These are phyloP conservation scores for Lydus trimaculatus DNA, from an alignment of 2,888 invertebrate genomes.

Conservation along the genomic window DNA sequence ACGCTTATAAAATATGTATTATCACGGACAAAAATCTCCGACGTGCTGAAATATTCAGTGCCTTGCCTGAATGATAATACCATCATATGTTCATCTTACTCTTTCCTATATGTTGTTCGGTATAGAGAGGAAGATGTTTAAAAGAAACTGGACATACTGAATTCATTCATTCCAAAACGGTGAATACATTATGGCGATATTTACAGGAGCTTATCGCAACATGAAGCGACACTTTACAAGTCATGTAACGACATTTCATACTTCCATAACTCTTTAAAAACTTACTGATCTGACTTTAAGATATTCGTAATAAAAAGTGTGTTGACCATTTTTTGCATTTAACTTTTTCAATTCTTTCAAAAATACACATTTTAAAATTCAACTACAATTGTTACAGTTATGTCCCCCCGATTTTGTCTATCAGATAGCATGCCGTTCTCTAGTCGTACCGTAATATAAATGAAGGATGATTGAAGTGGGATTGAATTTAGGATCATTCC, in stretches of 20 bases:
- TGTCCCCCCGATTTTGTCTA: no score
- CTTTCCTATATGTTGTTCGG: slow-evolving; percentile 5
- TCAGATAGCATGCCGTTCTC: slow-evolving; percentile 11
- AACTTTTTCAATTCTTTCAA: neutral
- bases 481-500: slow-evolving; percentile 38
- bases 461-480: slow-evolving; percentile 41
- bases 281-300: neutral
- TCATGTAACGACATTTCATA: slow-evolving; percentile 33
- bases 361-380: neutral
- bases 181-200: slow-evolving; percentile 49
- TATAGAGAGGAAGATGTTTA: slow-evolving; percentile 21
- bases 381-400: no score
- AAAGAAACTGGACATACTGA: slow-evolving; percentile 34
- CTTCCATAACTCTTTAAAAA: slow-evolving; percentile 26
- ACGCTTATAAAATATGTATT: slow-evolving; percentile 60
- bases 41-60: slow-evolving; percentile 57
- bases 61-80: slow-evolving; percentile 50
- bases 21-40: slow-evolving; percentile 61
- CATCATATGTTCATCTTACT: slow-evolving; percentile 21
- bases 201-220: slow-evolving; percentile 43
- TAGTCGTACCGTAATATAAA: slow-evolving; percentile 29
- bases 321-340: neutral
- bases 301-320: neutral
- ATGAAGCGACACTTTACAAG: slow-evolving; percentile 34
- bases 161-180: slow-evolving; percentile 26